Evolutionary conservation across 2,113 vertebrate species (phyloP), one percentile per base, ranked within the genome.

Genomic region (Plestiodon gilberti): DNA sequence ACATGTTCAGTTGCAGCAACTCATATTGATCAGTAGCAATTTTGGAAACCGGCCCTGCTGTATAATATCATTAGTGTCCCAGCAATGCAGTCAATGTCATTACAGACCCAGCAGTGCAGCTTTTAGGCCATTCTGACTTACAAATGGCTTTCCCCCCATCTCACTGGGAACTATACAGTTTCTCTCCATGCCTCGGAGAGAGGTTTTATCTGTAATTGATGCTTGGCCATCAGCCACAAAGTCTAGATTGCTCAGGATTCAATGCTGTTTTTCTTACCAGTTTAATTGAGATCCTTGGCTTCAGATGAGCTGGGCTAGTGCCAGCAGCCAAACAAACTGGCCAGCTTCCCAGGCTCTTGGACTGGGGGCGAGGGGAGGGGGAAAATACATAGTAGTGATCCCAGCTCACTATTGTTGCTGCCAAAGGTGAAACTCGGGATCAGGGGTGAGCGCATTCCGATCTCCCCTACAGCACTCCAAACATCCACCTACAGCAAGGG

Each of bases 221-320:
- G 90, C 55, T 92, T 96, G 95, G 95, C 93, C 81, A 76, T 55
- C 1, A 0, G 94, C 94, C 95, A 94, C n/a, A 52, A 17, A 77
- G 13, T 69, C 38, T 86, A 0, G 0, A 6, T 74, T 35, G 18
- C 89, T 93, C 89, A 74, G 48, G 85, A 28, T 40, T 85, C 83
- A 79, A 70, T 64, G 52, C 78, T 73, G 81, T 40, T 88, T 84
- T 85, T 33, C 84, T 83, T 40, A 15, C 23, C 25, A 17, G 22
- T 59, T 82, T 64, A 5, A 0, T 1, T 43, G 78, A 85, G 25
- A 52, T 14, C 73, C n/a, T 64, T 74, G 59, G 69, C 55, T 85
- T 82, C 38, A 6, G 20, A 89, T 43, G 14, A 70, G 48, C 13
- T 13, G 25, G 43, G 69, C 70, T 81, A 59, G 69, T 81, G 78